These are phyloP conservation scores for Coregonus ussuriensis DNA, from an alignment of 2,797 vertebrate species.

Conservation along the genomic window DNA sequence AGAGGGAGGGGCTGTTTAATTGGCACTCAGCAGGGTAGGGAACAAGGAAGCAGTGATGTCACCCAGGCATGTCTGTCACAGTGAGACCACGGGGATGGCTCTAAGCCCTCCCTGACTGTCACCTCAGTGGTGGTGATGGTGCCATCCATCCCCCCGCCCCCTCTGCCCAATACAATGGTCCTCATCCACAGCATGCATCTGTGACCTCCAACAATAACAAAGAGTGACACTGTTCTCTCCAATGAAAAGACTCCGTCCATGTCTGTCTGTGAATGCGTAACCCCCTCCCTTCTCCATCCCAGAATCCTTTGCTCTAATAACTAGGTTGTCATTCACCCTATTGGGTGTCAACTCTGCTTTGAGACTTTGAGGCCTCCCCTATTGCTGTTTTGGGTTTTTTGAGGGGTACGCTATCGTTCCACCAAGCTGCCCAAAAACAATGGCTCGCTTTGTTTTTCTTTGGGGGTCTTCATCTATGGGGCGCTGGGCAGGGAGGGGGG, in stretches of 20 bases:
- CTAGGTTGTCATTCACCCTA: conserved; percentile 57
- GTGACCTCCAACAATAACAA: conserved; percentile 53
- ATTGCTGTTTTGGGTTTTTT: conserved; percentile 33
- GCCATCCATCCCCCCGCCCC: conserved; percentile 9
- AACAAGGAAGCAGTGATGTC: conserved; percentile 63
- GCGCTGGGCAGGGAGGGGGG: conserved; percentile 40
- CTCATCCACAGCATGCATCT: conserved; percentile 30
- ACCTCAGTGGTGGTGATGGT: not conserved
- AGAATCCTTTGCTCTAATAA: conserved; percentile 60
- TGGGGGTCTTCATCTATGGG: conserved; percentile 49
- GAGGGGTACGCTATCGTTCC: conserved; percentile 51
- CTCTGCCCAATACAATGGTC: conserved; percentile 40
- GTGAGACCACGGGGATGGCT: conserved; percentile 5
- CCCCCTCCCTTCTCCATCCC: conserved; percentile 38
- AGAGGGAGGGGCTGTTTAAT: conserved; percentile 56
- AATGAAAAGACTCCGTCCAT: conserved; percentile 46
- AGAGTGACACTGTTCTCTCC: conserved; percentile 47
- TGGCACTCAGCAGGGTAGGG: conserved; percentile 53
- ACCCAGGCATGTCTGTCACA: conserved; percentile 34
- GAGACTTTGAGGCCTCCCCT: conserved; percentile 39
- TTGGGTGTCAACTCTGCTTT: conserved; percentile 46
- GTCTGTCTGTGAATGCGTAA: conserved; percentile 47
- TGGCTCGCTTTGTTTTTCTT: conserved; percentile 57
- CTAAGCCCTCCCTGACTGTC: not conserved
- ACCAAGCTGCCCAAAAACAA: conserved; percentile 60